These are phyloP conservation scores for Paguma larvata DNA, from an alignment of 2,797 vertebrate genomes.

Conservation along the genomic window DNA sequence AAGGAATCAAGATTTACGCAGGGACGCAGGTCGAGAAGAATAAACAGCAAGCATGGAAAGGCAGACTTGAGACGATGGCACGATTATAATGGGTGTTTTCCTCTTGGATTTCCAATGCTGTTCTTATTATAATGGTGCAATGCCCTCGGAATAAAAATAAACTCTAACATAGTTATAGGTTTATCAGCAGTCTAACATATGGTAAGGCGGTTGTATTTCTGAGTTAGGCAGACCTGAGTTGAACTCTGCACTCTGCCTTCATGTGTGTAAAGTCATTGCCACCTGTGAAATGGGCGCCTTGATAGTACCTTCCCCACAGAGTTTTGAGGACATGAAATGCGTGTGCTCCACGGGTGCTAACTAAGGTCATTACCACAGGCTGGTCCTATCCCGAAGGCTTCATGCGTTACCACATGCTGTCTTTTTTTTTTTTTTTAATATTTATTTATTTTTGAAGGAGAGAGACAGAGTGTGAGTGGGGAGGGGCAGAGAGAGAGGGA, in stretches of 20 bases:
- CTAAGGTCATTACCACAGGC: not conserved
- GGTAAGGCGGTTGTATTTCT: not conserved
- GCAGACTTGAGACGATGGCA: rapidly evolving
- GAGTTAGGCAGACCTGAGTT: not conserved
- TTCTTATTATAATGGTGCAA: not conserved
- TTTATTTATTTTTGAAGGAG: no score
- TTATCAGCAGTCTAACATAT: not conserved
- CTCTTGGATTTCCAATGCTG: not conserved
- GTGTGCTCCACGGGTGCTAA: no score
- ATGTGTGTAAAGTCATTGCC: not conserved
- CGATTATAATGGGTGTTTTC: not conserved
- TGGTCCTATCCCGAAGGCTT: not conserved
- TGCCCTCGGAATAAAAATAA: not conserved
- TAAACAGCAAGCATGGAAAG: not conserved
- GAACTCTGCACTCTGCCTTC: not conserved
- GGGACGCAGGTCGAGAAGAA: not conserved
- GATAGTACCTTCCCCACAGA: not conserved
- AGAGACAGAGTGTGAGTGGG: no score
- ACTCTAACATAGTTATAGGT: not conserved
- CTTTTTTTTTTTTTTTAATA: not conserved
- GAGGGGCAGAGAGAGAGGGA: no score
- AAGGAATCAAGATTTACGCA: not conserved
- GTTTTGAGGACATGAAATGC: not conserved
- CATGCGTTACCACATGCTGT: rapidly evolving
- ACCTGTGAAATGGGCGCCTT: not conserved